phyloP scores from a whole-genome alignment of 2,888 invertebrate genomes.

The Cheilosia grossa region DNA sequence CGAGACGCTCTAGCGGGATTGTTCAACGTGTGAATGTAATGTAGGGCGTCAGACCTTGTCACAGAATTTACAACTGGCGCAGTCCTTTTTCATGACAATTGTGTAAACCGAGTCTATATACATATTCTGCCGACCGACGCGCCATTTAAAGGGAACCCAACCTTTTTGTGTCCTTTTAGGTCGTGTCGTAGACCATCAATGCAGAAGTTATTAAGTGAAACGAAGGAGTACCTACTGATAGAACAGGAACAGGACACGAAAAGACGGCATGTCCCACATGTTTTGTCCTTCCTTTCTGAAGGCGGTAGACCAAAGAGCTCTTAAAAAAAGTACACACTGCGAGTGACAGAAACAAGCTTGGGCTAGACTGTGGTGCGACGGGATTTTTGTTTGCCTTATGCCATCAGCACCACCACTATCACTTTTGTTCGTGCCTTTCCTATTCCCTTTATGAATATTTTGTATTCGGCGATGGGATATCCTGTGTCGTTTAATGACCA shows the following conservation, averaged over 20 bases:
- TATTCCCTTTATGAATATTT: slow-evolving; percentile 53
- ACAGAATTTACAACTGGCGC: slow-evolving; percentile 69
- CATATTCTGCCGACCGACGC: slow-evolving; percentile 19
- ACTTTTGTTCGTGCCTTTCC: slow-evolving; percentile 19
- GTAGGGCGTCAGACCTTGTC: slow-evolving; percentile 63
- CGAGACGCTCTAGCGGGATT: slow-evolving; percentile 8
- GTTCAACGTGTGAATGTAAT: slow-evolving; percentile 52
- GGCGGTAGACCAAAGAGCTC: slow-evolving; percentile 7
- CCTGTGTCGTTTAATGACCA: slow-evolving; percentile 66
- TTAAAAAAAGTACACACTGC: slow-evolving; percentile 45
- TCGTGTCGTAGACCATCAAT: slow-evolving; percentile 53
- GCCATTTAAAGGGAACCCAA: slow-evolving; percentile 35
- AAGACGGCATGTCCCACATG: slow-evolving; percentile 63
- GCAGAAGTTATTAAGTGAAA: slow-evolving; percentile 69
- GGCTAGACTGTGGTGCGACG: slow-evolving; percentile 34
- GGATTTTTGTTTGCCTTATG: neutral
- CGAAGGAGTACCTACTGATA: slow-evolving; percentile 49
- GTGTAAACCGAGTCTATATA: slow-evolving; percentile 24
- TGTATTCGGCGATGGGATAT: slow-evolving; percentile 44
- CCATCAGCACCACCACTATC: neutral
- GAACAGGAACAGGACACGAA: slow-evolving; percentile 41
- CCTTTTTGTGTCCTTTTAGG: slow-evolving; percentile 55
- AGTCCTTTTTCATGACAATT: slow-evolving; percentile 52
- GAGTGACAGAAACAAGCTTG: slow-evolving; percentile 56
- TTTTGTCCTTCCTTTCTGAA: slow-evolving; percentile 45